Base-by-base conservation (phyloP, 2,888 invertebrate genomes). In the Apotomis capreana region DNA sequence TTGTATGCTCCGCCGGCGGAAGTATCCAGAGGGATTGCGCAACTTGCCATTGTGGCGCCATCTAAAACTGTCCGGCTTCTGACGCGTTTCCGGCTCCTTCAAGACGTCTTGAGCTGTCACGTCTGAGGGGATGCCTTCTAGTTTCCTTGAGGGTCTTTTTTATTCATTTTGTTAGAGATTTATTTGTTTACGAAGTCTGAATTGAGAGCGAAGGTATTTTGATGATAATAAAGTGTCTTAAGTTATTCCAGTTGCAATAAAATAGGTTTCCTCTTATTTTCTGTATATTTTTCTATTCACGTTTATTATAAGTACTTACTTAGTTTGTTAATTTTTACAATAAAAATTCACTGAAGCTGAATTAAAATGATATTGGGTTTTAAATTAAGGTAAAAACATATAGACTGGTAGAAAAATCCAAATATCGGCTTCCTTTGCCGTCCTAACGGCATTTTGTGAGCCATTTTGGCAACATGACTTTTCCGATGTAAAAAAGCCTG, bases 11-110 rank as follows among this genome's bases (percentile, higher is more conserved):
- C 84, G 84, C 87, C 85, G 81, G 76, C 84, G 90, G 91, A 92
- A 91, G 78, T 83, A 83, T 77, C 76, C 84, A 84, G 86, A 80
- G 84, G 83, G 82, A 83, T 82, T 79, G 81, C 84, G 83, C 84
- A 88, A 88, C 85, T 89, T 89, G 76, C 90, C 83, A 86, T 92
- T 92, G 90, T 92, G 88, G 88, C 89, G 90, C 89, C 91, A 90
- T 91, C 90, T 88, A 88, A 87, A 84, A 85, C 90, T 91, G 91
- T 91, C 91, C 89, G 84, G 81, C 82, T 82, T 89, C 88, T 91
- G 92, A 92, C 91, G 84, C 80, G 86, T 80, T 89, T 92, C 93
- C 93, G 91, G 91, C 87, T 86, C 90, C 89, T 91, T 91, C 90
- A 91, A 88, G 87, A 87, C 88, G 89, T 89, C 91, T 91, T 80